Evolutionary conservation across 2,888 invertebrate species (phyloP).

Genomic region (Chaetoderma sp.): DNA sequence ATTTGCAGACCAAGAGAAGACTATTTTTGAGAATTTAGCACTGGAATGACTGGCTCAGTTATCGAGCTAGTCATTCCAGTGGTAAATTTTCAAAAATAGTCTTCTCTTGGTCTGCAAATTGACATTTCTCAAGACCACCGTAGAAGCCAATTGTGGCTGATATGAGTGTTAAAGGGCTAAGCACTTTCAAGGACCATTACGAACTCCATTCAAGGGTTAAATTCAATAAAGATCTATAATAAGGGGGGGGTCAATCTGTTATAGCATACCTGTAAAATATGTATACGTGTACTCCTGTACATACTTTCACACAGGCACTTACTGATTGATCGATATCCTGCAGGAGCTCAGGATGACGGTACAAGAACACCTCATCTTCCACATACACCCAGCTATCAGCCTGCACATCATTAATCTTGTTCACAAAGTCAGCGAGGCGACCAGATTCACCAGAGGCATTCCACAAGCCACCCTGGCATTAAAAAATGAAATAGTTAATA

Average conservation of each 20-base stretch:
- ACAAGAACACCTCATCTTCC: conserved; percentile 66
- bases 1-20: too few relatives aligned
- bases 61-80: too few relatives aligned
- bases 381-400: conserved; percentile 58
- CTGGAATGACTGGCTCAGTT: too few relatives aligned
- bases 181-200: too few relatives aligned
- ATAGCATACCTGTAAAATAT: neutral
- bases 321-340: conserved; percentile 58
- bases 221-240: too few relatives aligned
- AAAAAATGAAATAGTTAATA: neutral
- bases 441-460: conserved; percentile 49
- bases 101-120: too few relatives aligned
- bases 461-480: conserved; percentile 44
- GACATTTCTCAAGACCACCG: too few relatives aligned
- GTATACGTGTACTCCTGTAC: neutral
- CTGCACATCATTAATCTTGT: conserved; percentile 42
- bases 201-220: too few relatives aligned
- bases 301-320: conserved; percentile 31
- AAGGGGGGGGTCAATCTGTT: neutral
- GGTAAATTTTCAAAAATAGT: too few relatives aligned
- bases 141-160: too few relatives aligned
- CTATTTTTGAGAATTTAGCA: too few relatives aligned
- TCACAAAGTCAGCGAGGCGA: conserved; percentile 51
- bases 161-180: too few relatives aligned
- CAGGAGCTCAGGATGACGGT: conserved; percentile 53